A percentile compares a stretch with the other conserved stretches of the same genome.
phyloP scores from a whole-genome alignment of 2,888 invertebrate species.

The Limnephilus auricula region DNA sequence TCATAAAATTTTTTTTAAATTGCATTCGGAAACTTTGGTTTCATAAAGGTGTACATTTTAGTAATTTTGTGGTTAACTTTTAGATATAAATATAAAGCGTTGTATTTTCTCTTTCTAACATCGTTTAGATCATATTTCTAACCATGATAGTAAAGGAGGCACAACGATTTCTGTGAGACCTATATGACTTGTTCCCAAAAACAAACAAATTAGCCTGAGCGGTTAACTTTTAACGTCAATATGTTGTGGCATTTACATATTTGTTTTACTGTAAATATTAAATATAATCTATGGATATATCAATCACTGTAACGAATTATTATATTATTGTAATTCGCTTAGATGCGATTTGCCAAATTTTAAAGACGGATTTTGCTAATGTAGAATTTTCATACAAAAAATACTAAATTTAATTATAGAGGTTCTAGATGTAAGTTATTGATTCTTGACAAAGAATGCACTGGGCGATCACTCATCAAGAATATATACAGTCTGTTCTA shows the following conservation, averaged over 20 bases:
- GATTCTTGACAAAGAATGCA: not conserved
- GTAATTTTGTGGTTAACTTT: too few species aligned
- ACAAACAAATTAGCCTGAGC: too few species aligned
- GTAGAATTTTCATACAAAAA: not conserved
- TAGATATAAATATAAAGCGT: too few species aligned
- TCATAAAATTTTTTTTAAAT: too few species aligned
- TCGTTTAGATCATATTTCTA: too few species aligned
- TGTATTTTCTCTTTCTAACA: too few species aligned
- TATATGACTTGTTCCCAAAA: too few species aligned
- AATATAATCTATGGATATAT: not conserved
- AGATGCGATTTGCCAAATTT: conserved; percentile 2
- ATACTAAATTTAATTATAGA: not conserved
- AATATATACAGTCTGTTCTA: not conserved
- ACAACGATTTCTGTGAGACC: too few species aligned
- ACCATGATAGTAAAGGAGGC: too few species aligned
- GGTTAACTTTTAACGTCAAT: too few species aligned
- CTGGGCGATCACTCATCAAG: not conserved
- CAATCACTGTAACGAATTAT: not conserved
- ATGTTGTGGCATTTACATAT: not conserved
- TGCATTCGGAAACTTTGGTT: too few species aligned
- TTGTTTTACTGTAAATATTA: not conserved
- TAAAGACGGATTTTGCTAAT: conserved; percentile 15
- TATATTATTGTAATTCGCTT: not conserved
- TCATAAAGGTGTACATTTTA: too few species aligned
- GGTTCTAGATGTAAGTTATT: not conserved